Percentiles rank a stretch among this genome's conserved stretches.
phyloP scores from a whole-genome alignment of 35 echinoderm and acorn worm genomes.

The Apostichopus californicus region DNA sequence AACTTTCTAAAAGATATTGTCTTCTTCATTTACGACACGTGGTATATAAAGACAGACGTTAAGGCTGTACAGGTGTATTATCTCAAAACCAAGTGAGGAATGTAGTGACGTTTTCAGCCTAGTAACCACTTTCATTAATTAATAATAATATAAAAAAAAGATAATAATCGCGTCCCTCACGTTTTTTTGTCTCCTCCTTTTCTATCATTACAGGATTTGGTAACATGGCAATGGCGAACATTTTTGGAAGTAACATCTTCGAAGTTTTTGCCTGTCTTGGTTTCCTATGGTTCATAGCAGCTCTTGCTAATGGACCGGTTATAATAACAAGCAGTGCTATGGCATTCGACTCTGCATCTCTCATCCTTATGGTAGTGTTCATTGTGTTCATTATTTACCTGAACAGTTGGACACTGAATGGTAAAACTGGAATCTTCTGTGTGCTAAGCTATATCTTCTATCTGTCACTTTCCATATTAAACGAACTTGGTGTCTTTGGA shows the following conservation, averaged over 20 bases:
- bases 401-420: constrained; percentile 81
- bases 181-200: not conserved
- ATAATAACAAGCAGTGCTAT: constrained; percentile 70
- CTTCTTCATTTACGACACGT: no score
- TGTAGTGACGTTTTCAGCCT: no score
- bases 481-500: constrained; percentile 63
- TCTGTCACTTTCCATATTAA: constrained; percentile 53
- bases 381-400: constrained; percentile 71
- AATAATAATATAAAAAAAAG: no score
- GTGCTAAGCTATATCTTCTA: constrained; percentile 33
- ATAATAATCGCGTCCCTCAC: no score
- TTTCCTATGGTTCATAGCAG: constrained; percentile 79
- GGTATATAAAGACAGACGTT: no score
- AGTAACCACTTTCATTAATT: not conserved
- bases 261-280: constrained; percentile 91
- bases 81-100: no score
- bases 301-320: constrained; percentile 55
- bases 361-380: constrained; percentile 77
- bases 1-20: no score
- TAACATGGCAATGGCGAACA: constrained; percentile 95
- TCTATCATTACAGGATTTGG: constrained; percentile 65
- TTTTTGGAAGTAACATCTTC: constrained; percentile 95
- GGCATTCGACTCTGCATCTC: constrained; percentile 63
- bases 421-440: constrained; percentile 49
- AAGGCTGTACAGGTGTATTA: no score